These are phyloP conservation scores for Oreochromis grahami DNA, from an alignment of 2,797 vertebrate species.

Conservation along the genomic window DNA sequence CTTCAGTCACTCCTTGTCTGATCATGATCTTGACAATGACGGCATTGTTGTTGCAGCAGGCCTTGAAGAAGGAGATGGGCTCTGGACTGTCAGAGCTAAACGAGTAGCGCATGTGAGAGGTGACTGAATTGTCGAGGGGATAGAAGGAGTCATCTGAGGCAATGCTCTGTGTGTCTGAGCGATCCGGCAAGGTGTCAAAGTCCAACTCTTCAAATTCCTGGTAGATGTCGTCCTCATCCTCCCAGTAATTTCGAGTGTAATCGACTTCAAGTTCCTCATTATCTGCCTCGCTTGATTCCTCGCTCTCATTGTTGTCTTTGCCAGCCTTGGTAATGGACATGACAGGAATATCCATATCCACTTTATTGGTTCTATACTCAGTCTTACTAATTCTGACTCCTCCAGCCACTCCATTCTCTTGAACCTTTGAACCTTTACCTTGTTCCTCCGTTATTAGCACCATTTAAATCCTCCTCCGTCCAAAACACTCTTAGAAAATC, in stretches of 20 bases:
- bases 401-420: constrained; percentile 57
- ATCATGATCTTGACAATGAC: constrained; percentile 87
- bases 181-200: constrained; percentile 80
- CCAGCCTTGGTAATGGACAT: constrained; percentile 38
- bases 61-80: constrained; percentile 83
- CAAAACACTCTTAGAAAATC: background rate
- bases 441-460: constrained; percentile 68
- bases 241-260: constrained; percentile 61
- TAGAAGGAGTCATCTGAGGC: constrained; percentile 92
- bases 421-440: constrained; percentile 54
- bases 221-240: constrained; percentile 78
- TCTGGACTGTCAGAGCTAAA: constrained; percentile 69
- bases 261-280: constrained; percentile 23
- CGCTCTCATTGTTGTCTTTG: constrained; percentile 9
- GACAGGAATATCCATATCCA: background rate
- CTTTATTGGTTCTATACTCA: background rate
- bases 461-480: constrained; percentile 67
- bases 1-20: constrained; percentile 81
- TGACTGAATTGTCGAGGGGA: constrained; percentile 59
- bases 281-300: background rate
- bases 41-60: constrained; percentile 88
- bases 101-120: constrained; percentile 5
- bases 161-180: constrained; percentile 79
- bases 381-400: background rate
- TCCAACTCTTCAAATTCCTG: constrained; percentile 82